These are phyloP conservation scores for Ciconia maguari DNA, from an alignment of 2,113 vertebrate genomes.

Conservation along the genomic window DNA sequence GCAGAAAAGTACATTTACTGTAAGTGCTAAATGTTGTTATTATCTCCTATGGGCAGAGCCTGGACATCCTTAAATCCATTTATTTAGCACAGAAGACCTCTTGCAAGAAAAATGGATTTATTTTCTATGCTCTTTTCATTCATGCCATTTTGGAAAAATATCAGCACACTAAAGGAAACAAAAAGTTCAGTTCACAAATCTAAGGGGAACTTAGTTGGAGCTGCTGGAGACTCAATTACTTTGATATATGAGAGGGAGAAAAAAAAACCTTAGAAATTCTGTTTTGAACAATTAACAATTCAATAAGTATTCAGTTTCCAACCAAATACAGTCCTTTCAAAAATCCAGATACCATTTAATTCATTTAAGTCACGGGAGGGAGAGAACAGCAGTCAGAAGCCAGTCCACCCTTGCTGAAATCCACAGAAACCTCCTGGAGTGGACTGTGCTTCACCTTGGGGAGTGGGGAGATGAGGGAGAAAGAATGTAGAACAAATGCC, in stretches of 20 bases:
- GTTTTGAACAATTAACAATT: constrained; percentile 1
- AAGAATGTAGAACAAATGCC: neutral
- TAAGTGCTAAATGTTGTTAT: neutral
- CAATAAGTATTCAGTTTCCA: neutral
- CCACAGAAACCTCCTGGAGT: neutral
- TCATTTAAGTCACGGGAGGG: neutral
- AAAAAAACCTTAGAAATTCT: neutral
- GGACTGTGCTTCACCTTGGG: neutral
- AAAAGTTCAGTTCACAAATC: neutral
- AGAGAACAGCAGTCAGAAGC: neutral
- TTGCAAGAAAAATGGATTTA: neutral
- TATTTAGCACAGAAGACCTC: neutral
- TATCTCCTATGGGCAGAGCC: neutral
- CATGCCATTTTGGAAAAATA: constrained; percentile 21
- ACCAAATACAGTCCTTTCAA: neutral
- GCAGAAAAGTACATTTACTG: neutral
- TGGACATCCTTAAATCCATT: neutral
- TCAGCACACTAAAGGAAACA: neutral
- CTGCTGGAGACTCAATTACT: neutral
- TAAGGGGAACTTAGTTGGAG: neutral
- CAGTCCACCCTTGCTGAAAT: neutral
- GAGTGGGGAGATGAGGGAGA: neutral
- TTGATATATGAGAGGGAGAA: neutral
- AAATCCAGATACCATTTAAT: neutral
- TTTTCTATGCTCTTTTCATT: neutral